Conservation (phyloP, 2,113 vertebrate species). For the Ahaetulla prasina region DNA sequence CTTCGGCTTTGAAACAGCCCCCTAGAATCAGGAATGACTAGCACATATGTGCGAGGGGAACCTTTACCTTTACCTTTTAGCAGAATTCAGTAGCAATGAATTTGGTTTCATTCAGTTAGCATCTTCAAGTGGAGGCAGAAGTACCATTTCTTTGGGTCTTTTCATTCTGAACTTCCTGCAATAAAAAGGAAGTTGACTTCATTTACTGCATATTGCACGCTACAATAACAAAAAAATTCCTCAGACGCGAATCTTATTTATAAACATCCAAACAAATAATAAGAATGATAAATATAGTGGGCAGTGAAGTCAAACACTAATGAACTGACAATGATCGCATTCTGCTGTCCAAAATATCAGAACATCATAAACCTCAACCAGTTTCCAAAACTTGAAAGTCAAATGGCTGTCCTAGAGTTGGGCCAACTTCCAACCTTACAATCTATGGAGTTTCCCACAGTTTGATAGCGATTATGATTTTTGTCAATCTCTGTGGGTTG, state of each 20-base stretch:
- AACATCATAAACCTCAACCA: not conserved
- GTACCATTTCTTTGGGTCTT: not conserved
- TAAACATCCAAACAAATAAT: not conserved
- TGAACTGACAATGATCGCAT: not conserved
- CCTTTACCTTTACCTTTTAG: too few relatives aligned
- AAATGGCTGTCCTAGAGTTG: not conserved
- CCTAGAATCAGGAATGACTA: too few relatives aligned
- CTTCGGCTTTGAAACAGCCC: too few relatives aligned
- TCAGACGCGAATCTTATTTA: not conserved
- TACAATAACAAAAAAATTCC: not conserved
- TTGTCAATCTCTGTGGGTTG: not conserved
- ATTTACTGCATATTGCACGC: not conserved
- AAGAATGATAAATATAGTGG: not conserved
- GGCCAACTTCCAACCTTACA: not conserved
- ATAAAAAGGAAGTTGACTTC: not conserved
- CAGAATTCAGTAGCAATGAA: not conserved
- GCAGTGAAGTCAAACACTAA: not conserved
- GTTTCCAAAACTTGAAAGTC: not conserved
- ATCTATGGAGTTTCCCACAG: not conserved
- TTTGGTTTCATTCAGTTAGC: not conserved
- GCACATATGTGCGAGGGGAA: too few relatives aligned
- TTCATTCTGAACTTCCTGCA: not conserved
- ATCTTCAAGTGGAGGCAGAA: not conserved
- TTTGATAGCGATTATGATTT: not conserved
- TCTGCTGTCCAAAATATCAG: not conserved